Evolutionary conservation across 2,797 vertebrate species (phyloP), one percentile per base, ranked within the genome.

Genomic region (Semotilus atromaculatus): DNA sequence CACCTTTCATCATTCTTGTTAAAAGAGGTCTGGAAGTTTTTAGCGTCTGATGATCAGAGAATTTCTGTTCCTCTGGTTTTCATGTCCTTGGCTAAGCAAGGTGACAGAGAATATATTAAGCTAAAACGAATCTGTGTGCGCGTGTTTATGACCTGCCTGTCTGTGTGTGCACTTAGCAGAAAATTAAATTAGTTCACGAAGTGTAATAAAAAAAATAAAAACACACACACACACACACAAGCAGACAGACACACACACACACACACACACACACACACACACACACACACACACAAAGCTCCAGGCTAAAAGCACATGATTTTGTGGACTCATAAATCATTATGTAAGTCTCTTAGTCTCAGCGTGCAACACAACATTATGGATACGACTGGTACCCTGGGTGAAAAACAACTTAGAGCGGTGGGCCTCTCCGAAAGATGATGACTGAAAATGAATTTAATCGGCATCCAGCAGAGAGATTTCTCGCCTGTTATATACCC

Each of bases 361-460:
- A 68, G 74, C 14, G 36, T 67, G 36, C 36, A 45, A 70, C 48
- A 70, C 73, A 70, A 13, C 62, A 70, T 84, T 43, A 76, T 36
- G 67, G 45, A 76, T 55, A 31, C 2, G 13, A 68, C 31, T 80
- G 79, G 64, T 55, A 62, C 34, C n/a, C 45, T 43, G 13, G 45
- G 34, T 84, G 64, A 45, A 84, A 84, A 84, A 84, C 74, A 84
- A 58, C 48, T 43, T 34, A 43, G 62, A 70, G 73, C 8, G 14
- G 26, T 9, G 7, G n/a, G 64, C 73, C 62, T 58, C 34, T 77
- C n/a, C 7, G 11, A 13, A 34, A 78, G 73, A 70, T 77, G 73
- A 84, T 84, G 74, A 70, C 48, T 58, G 73, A 84, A 84, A 84
- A 84, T 70, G 64, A 83, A 84, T 84, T 84, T 77, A 70, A 77